Evolutionary conservation across 2,113 vertebrate species (phyloP).

Genomic region (Elachura formosa): DNA sequence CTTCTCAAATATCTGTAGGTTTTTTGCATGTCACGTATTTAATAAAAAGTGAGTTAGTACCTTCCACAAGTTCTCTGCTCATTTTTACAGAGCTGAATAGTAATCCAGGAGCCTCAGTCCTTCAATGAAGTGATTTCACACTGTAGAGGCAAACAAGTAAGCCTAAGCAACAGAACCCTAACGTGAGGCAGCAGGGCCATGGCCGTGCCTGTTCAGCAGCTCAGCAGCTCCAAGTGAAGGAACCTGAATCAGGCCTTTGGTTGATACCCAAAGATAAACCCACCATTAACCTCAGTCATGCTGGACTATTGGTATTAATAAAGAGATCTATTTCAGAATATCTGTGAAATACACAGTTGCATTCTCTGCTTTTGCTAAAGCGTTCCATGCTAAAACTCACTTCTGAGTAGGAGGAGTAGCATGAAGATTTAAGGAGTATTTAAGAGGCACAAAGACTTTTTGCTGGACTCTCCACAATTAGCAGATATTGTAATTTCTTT

Average conservation of each 20-base stretch:
- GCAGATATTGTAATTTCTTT: no score
- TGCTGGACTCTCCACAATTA: not conserved
- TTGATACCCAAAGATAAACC: not conserved
- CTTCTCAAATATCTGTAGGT: not conserved
- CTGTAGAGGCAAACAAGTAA: fast-evolving
- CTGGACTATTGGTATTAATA: not conserved
- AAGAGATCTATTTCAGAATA: not conserved
- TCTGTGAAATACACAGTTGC: not conserved
- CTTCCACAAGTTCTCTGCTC: not conserved
- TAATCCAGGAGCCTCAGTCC: not conserved
- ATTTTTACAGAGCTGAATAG: not conserved
- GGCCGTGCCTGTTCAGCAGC: not conserved
- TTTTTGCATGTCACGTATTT: not conserved
- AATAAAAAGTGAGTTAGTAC: not conserved
- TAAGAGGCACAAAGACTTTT: not conserved
- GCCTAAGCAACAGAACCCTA: not conserved
- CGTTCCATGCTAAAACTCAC: not conserved
- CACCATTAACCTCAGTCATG: not conserved
- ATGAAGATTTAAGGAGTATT: not conserved
- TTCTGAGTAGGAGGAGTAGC: not conserved
- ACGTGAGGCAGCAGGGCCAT: not conserved
- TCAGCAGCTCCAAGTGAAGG: not conserved
- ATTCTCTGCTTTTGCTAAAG: not conserved
- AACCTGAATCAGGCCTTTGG: not conserved
- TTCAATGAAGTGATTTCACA: not conserved